phyloP scores from a whole-genome alignment of 1,140 invertebrate species.

The Pseudomyrmex concolor region DNA sequence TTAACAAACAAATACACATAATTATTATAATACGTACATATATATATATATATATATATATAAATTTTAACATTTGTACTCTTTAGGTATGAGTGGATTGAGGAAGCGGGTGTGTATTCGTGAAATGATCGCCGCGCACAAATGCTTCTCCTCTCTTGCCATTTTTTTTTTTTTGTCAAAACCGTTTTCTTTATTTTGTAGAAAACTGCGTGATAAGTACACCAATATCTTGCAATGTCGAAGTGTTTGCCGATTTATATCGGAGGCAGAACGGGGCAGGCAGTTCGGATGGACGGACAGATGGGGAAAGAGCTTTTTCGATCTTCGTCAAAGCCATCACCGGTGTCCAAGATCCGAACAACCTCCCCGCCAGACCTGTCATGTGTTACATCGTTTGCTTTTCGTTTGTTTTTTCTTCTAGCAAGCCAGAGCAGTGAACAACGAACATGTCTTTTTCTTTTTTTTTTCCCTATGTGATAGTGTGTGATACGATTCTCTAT shows the following conservation, averaged over 20 bases:
- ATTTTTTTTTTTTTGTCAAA: conserved; percentile 75
- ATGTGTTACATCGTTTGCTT: conserved; percentile 71
- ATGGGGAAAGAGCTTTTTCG: background rate
- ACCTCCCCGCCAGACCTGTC: conserved; percentile 71
- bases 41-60: background rate
- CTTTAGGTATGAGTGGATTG: conserved; percentile 15
- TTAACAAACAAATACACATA: conserved; percentile 29
- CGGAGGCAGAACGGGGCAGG: conserved; percentile 73
- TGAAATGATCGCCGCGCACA: background rate
- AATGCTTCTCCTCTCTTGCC: background rate
- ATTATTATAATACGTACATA: conserved; percentile 8
- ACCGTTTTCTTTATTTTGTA: conserved; percentile 84
- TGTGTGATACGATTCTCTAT: conserved; percentile 74
- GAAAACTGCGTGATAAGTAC: conserved; percentile 84
- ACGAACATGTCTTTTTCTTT: conserved; percentile 76
- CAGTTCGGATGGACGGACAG: conserved; percentile 64
- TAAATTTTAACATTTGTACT: conserved; percentile 3
- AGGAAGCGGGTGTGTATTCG: conserved; percentile 4
- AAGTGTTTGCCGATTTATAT: conserved; percentile 81
- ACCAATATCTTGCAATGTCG: conserved; percentile 84
- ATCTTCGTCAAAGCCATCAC: conserved; percentile 46
- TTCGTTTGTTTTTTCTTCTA: conserved; percentile 71
- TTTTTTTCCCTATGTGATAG: conserved; percentile 75
- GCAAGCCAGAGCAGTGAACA: conserved; percentile 82
- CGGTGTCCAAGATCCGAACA: conserved; percentile 66